A percentile compares a stretch with the other conserved stretches of the same genome.
Conservation (phyloP, 2,797 vertebrate species). For the Acanthiza pusilla region DNA sequence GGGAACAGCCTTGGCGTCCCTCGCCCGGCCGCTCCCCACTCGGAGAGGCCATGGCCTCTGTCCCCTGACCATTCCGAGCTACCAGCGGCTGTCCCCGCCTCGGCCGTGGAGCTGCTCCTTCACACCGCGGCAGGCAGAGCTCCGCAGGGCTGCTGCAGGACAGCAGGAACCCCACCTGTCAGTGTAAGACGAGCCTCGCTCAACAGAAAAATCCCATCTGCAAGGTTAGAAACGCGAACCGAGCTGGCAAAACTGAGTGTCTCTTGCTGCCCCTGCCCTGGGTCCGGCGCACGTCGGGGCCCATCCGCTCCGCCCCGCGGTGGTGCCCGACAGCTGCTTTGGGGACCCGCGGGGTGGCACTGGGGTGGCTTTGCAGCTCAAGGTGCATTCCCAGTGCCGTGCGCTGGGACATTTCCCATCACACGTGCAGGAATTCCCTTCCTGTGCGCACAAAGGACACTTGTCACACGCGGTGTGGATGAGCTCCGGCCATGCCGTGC, state of each 20-base stretch:
- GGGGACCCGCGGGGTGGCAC: neutral
- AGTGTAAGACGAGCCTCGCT: neutral
- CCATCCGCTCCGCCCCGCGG: too few species aligned
- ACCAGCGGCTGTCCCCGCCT: neutral
- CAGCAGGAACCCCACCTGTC: neutral
- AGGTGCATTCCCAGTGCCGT: rapidly evolving
- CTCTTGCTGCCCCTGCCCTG: neutral
- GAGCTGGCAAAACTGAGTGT: rapidly evolving
- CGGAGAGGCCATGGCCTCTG: rapidly evolving
- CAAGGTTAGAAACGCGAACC: neutral
- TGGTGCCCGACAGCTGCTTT: too few species aligned
- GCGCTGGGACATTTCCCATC: neutral
- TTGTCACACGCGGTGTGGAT: rapidly evolving
- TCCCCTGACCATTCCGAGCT: neutral
- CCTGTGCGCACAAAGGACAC: rapidly evolving
- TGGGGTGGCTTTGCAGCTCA: neutral
- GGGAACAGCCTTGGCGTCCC: neutral
- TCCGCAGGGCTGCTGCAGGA: neutral
- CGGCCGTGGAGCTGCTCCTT: rapidly evolving
- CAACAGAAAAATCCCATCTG: neutral
- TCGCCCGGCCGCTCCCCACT: rapidly evolving
- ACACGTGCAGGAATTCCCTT: neutral
- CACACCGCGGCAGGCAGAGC: rapidly evolving
- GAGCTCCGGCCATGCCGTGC: rapidly evolving
- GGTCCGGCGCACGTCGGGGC: neutral